Percentiles rank a stretch among this genome's conserved stretches.
Evolutionary conservation across 2,888 invertebrate species (phyloP).

Genomic region (Dasypolia templi): DNA sequence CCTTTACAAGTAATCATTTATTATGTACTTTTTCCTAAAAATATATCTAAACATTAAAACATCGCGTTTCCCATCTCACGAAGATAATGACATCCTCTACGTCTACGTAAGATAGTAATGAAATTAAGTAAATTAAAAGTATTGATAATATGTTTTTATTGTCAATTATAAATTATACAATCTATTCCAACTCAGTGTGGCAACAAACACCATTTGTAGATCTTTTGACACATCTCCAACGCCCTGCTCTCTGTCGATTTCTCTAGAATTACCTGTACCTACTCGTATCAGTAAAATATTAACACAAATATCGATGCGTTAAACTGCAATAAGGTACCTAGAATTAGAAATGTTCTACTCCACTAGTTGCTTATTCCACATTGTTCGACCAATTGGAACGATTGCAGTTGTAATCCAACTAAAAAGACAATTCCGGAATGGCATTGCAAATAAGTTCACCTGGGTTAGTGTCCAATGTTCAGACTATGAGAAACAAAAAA

Average conservation of each 20-base stretch:
- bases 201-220: neutral
- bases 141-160: too few relatives aligned
- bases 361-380: constrained; percentile 4
- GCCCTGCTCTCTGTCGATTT: neutral
- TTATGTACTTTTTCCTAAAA: neutral
- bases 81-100: neutral
- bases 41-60: neutral
- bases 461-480: neutral
- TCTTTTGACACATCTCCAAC: neutral
- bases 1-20: neutral
- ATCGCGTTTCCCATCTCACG: neutral
- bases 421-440: neutral
- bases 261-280: too few relatives aligned
- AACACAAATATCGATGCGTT: neutral
- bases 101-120: neutral
- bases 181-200: too few relatives aligned
- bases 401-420: neutral
- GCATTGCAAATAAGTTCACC: neutral
- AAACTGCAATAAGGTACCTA: neutral
- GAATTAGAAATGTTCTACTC: constrained; percentile 2
- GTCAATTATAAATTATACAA: constrained; percentile 2
- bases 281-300: too few relatives aligned
- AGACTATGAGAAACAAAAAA: too few relatives aligned
- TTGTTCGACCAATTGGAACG: neutral
- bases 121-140: too few relatives aligned